Evolutionary conservation across 1,140 invertebrate species (phyloP), one percentile per base, ranked within the genome.

Genomic region (Caenorhabditis tropicalis): DNA sequence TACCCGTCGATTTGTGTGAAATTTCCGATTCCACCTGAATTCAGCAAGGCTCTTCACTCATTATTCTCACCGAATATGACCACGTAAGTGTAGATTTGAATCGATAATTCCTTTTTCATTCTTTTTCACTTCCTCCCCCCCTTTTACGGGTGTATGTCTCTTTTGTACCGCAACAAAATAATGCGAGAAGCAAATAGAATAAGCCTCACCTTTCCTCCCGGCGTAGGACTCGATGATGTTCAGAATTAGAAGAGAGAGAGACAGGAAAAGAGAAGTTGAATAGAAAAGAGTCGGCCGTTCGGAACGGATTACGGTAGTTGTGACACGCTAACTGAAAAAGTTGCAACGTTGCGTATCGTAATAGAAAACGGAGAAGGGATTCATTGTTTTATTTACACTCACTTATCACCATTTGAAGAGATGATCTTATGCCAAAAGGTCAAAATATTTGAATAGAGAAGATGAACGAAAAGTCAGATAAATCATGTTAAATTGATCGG

Each of bases 1-100:
- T 90, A 90, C 85, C 89, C 89, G 9, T 90, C 90, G 15, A 88
- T 90, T n/a, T 90, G 89, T 79, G 90, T 90, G 79, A 90, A 91
- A 80, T 90, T 90, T 70, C 89, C 89, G 43, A 86, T 90, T 82
- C 89, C 89, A n/a, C 65, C 83, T 46, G 89, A 90, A 46, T 87
- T 89, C 85, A 81, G 85, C 27, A 48, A 85, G 31, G 86, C 86
- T 36, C 53, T 89, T 31, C 48, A 81, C 46, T 48, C 74, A 1
- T 82, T 89, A 6, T 84, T 89, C 49, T 58, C 85, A 15, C 81
- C 81, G 10, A 90, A 90, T 58, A 60, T 88, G 36, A 88, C 84
- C 31, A 85, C 79, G 87, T 88, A 79, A 82, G 82, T 84, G 53
- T 19, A 33, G 6, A 86, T 31, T 16, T 84, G 7, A 46, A 65